A percentile compares a stretch with the other conserved stretches of the same genome.
phyloP scores from a whole-genome alignment of 2,888 invertebrate species.

The Idaea biselata region DNA sequence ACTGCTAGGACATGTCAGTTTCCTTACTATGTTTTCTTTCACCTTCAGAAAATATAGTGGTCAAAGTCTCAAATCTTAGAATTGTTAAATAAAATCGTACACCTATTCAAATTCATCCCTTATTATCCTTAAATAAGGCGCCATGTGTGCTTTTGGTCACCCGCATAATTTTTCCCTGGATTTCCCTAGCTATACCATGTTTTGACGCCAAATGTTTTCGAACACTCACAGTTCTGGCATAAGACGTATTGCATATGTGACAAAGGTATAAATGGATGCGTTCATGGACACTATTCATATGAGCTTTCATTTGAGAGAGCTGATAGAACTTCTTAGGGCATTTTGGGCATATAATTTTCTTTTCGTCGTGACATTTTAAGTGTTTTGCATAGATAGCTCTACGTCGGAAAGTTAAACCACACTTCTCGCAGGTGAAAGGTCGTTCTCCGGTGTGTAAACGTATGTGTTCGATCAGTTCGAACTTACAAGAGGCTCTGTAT shows the following conservation, averaged over 20 bases:
- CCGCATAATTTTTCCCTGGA: constrained; percentile 60
- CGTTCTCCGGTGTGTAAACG: constrained; percentile 66
- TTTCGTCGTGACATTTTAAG: constrained; percentile 61
- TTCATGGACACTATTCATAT: constrained; percentile 62
- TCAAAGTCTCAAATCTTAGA: too few species aligned
- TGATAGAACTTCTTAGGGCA: constrained; percentile 61
- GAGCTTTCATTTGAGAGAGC: constrained; percentile 51
- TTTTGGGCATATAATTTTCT: constrained; percentile 53
- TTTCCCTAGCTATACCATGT: constrained; percentile 62
- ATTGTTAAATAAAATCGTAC: too few species aligned
- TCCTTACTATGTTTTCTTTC: too few species aligned
- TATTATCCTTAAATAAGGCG: too few species aligned
- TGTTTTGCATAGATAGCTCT: constrained; percentile 65
- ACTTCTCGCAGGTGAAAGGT: constrained; percentile 68
- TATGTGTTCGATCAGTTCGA: constrained; percentile 59
- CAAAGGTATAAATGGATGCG: constrained; percentile 60
- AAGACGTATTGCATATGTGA: constrained; percentile 55
- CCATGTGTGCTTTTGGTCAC: constrained; percentile 33
- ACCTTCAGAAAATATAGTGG: too few species aligned
- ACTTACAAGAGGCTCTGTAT: constrained; percentile 55
- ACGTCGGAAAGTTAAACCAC: constrained; percentile 65
- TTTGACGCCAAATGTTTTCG: constrained; percentile 58
- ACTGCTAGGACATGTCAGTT: too few species aligned
- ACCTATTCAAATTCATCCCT: too few species aligned
- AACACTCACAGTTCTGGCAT: constrained; percentile 58